These are phyloP conservation scores for Hemicordylus capensis DNA, from an alignment of 2,113 vertebrate species.

Conservation along the genomic window DNA sequence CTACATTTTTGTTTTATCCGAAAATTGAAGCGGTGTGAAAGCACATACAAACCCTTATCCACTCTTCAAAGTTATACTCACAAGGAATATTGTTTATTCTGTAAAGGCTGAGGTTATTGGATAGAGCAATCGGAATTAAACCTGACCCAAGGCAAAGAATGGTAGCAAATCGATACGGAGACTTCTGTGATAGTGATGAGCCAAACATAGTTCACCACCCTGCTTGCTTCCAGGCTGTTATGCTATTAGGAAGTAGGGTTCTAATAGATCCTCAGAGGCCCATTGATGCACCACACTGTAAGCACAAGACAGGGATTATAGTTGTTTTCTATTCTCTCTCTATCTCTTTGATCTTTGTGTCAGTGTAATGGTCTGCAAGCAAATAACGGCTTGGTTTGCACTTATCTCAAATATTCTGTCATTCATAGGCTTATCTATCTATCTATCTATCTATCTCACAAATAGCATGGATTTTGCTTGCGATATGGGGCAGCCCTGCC, in stretches of 20 bases:
- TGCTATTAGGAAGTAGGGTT: constrained; percentile 55
- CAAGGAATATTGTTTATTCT: neutral
- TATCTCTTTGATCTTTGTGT: neutral
- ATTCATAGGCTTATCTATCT: too few relatives aligned
- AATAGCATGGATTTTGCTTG: too few relatives aligned
- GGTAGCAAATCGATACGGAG: constrained; percentile 17
- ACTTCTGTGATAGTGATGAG: constrained; percentile 15
- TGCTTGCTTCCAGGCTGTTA: constrained; percentile 41
- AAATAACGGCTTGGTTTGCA: too few relatives aligned
- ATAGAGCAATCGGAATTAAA: constrained; percentile 38
- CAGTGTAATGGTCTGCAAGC: neutral
- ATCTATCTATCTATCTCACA: too few relatives aligned
- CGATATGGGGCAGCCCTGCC: too few relatives aligned
- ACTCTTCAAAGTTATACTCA: constrained; percentile 28
- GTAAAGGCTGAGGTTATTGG: constrained; percentile 1
- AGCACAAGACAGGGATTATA: neutral
- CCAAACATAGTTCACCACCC: constrained; percentile 36
- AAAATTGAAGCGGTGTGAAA: constrained; percentile 21
- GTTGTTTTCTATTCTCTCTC: neutral
- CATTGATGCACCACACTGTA: constrained; percentile 24
- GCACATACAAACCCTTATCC: constrained; percentile 20
- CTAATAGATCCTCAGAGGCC: constrained; percentile 54
- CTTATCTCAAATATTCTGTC: too few relatives aligned
- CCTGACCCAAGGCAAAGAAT: constrained; percentile 32
- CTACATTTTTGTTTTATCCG: neutral